Percentiles rank a stretch among this genome's conserved stretches.
Evolutionary conservation across 2,888 invertebrate genomes (phyloP).

Genomic region (Orchesella flavescens): DNA sequence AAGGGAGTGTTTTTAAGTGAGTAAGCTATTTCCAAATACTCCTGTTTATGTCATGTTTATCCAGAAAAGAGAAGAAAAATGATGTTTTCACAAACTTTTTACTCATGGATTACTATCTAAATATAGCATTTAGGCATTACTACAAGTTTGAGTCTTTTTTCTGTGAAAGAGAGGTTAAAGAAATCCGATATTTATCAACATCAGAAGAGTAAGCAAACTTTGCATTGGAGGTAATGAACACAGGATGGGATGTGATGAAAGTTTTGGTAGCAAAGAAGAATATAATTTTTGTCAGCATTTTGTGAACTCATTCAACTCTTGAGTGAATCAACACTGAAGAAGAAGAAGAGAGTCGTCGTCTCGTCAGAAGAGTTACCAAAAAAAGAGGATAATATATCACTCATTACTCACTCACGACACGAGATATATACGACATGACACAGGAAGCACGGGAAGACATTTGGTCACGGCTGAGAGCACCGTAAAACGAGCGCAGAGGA

Average conservation of each 20-base stretch:
- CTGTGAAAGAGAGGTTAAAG: not conserved
- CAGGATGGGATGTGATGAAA: too few relatives aligned
- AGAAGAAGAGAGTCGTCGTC: not conserved
- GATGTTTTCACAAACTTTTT: slow-evolving; percentile 1
- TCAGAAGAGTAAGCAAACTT: too few relatives aligned
- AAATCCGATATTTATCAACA: too few relatives aligned
- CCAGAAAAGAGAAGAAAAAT: slow-evolving; percentile 26
- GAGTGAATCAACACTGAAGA: too few relatives aligned
- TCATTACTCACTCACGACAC: slow-evolving; percentile 43
- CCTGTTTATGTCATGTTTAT: slow-evolving; percentile 46
- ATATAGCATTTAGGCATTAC: slow-evolving; percentile 13
- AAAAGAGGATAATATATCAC: slow-evolving; percentile 34
- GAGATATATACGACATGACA: slow-evolving; percentile 20
- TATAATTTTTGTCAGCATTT: too few relatives aligned
- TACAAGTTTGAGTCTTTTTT: not conserved
- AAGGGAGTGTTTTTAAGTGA: not conserved
- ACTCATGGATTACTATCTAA: slow-evolving; percentile 3
- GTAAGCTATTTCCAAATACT: not conserved
- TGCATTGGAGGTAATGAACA: too few relatives aligned
- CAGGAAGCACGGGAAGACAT: slow-evolving; percentile 58
- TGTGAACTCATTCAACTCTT: too few relatives aligned
- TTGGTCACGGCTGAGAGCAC: slow-evolving; percentile 52
- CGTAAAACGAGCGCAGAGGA: slow-evolving; percentile 32
- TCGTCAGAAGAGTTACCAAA: not conserved
- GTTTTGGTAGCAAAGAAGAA: too few relatives aligned